Percentiles rank a stretch among this genome's conserved stretches.
Evolutionary conservation across 2,113 vertebrate species (phyloP).

Genomic region (Malurus alboscapulatus): DNA sequence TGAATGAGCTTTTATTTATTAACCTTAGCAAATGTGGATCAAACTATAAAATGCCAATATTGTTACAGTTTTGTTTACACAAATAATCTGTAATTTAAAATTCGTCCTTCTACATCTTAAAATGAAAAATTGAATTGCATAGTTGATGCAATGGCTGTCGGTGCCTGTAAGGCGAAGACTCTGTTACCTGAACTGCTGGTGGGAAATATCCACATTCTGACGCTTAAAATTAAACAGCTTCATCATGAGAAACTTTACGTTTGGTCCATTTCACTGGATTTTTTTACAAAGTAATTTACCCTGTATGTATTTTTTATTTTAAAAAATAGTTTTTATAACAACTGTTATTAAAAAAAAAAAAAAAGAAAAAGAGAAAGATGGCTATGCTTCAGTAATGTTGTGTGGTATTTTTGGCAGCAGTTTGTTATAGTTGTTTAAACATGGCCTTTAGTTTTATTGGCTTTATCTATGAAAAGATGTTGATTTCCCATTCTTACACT

Average conservation of each 20-base stretch:
- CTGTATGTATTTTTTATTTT: too few relatives aligned
- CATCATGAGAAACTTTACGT: neutral
- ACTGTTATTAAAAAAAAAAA: too few relatives aligned
- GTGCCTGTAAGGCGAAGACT: neutral
- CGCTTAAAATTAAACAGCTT: neutral
- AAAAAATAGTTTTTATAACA: too few relatives aligned
- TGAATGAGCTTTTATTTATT: neutral
- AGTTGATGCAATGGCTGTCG: neutral
- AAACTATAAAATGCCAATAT: neutral
- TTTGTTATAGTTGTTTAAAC: conserved; percentile 36
- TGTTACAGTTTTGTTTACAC: neutral
- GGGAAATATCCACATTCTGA: neutral
- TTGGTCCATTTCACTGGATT: neutral
- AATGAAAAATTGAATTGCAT: neutral
- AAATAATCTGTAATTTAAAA: neutral
- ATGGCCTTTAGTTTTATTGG: conserved; percentile 21
- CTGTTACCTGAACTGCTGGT: neutral
- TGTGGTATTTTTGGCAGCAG: neutral
- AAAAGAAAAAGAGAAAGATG: neutral
- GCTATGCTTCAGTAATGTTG: neutral
- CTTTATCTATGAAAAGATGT: conserved; percentile 47
- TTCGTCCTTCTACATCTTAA: neutral
- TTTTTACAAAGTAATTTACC: neutral
- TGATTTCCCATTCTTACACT: conserved; percentile 40
- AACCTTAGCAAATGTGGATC: neutral